Conservation (phyloP, 2,113 vertebrate species). For the Leptodactylus fuscus region DNA sequence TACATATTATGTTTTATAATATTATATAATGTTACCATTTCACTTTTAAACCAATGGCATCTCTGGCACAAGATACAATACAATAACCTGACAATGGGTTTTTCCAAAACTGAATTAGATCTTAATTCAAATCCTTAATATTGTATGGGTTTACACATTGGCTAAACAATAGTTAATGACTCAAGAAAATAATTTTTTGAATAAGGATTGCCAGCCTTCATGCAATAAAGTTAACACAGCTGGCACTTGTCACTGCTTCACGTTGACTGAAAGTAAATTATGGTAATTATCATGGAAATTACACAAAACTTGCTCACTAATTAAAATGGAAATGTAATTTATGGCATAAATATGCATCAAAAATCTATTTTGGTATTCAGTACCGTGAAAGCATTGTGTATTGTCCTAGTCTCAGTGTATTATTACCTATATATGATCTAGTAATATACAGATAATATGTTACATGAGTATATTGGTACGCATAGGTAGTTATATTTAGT, state of each 20-base stretch:
- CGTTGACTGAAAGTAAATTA: slow-evolving; percentile 68
- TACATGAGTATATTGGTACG: too few species aligned
- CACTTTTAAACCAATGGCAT: not conserved
- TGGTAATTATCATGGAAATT: slow-evolving; percentile 68
- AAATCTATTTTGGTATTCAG: slow-evolving; percentile 25
- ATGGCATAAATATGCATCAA: slow-evolving; percentile 64
- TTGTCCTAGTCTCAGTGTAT: not conserved
- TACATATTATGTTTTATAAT: too few species aligned
- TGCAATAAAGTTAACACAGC: slow-evolving; percentile 59
- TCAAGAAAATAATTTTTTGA: slow-evolving; percentile 57
- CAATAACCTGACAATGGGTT: not conserved
- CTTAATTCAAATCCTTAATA: slow-evolving; percentile 3
- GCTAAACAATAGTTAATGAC: slow-evolving; percentile 31
- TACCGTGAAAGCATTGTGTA: not conserved
- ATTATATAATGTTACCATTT: not conserved
- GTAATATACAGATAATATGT: too few species aligned
- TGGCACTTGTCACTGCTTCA: slow-evolving; percentile 60
- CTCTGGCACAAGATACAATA: not conserved
- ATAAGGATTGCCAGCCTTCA: slow-evolving; percentile 64
- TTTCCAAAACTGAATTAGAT: not conserved
- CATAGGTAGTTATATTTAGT: too few species aligned
- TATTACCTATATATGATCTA: not conserved
- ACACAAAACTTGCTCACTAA: slow-evolving; percentile 70
- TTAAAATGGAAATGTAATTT: slow-evolving; percentile 72
- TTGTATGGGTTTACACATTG: slow-evolving; percentile 17